Evolutionary conservation across 2,888 invertebrate species (phyloP).

Genomic region (Drosophila vallismaia): DNA sequence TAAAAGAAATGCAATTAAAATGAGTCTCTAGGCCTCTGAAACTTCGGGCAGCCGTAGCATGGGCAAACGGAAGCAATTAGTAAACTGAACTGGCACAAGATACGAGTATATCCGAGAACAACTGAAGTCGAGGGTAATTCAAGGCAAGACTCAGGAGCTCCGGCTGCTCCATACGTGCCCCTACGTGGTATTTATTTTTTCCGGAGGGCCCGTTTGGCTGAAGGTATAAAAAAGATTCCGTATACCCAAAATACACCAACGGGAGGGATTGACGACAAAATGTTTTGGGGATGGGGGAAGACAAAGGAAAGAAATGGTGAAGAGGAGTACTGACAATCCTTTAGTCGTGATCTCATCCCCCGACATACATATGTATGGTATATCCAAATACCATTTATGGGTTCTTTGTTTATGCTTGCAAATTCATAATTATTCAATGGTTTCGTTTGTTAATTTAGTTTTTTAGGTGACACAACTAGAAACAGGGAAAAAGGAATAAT

Average conservation of each 20-base stretch:
- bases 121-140: constrained; percentile 54
- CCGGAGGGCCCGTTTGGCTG: constrained; percentile 24
- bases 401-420: neutral
- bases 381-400: too few species aligned
- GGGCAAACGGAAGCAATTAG: constrained; percentile 82
- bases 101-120: constrained; percentile 22
- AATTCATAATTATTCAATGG: constrained; percentile 61
- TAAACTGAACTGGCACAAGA: constrained; percentile 72
- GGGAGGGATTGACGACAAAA: constrained; percentile 2
- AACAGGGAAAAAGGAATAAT: neutral
- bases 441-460: constrained; percentile 33
- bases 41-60: constrained; percentile 50
- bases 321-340: constrained; percentile 61
- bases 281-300: neutral
- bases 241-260: neutral
- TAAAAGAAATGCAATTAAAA: constrained; percentile 80
- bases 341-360: constrained; percentile 46
- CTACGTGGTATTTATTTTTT: constrained; percentile 67
- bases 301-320: neutral
- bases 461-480: constrained; percentile 31
- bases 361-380: constrained; percentile 1
- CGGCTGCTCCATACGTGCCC: constrained; percentile 67
- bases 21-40: constrained; percentile 75
- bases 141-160: constrained; percentile 58
- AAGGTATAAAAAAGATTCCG: constrained; percentile 31